A percentile compares a stretch with the other conserved stretches of the same genome.
phyloP scores from a whole-genome alignment of 2,113 vertebrate species.

The Macquaria australasica region DNA sequence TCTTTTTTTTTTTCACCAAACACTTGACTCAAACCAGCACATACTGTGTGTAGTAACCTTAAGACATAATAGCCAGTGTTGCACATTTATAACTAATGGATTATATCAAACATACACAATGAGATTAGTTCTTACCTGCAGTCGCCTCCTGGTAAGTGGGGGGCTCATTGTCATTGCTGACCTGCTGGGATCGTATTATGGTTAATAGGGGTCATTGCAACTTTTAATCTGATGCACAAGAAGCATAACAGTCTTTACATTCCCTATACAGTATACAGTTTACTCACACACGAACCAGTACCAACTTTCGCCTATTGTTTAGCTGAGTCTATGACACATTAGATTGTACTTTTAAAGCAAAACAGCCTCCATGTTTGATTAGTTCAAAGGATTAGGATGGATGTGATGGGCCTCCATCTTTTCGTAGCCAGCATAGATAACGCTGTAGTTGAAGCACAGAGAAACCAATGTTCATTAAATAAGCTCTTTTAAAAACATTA shows the following conservation, averaged over 20 bases:
- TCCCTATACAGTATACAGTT: neutral
- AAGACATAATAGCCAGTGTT: neutral
- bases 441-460: neutral
- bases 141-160: conserved; percentile 89
- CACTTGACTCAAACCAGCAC: neutral
- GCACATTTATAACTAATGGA: neutral
- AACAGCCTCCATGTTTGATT: conserved; percentile 45
- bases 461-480: neutral
- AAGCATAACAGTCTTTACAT: neutral
- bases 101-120: neutral
- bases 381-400: conserved; percentile 34
- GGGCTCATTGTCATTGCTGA: conserved; percentile 83
- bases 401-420: conserved; percentile 28
- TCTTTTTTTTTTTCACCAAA: neutral
- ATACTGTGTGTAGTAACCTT: neutral
- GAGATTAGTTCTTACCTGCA: conserved; percentile 81
- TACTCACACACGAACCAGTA: neutral
- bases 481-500: neutral
- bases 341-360: neutral
- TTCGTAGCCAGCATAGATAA: neutral
- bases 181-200: conserved; percentile 77
- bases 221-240: neutral
- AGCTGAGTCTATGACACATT: neutral
- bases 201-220: neutral
- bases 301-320: neutral